Conservation (phyloP, 1,140 invertebrate species). For the Calliphora vicina region DNA sequence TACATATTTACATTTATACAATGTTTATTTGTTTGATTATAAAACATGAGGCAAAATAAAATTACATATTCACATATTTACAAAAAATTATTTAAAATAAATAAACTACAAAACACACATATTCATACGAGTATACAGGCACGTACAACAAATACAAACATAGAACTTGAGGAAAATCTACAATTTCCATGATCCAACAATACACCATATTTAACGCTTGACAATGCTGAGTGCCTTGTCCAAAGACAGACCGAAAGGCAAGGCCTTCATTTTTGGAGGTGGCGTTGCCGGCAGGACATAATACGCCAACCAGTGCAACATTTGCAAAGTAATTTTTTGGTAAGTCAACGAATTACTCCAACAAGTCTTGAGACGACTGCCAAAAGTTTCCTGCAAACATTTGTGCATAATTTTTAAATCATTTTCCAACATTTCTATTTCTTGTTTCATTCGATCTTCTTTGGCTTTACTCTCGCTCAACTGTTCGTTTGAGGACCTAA, state of each 20-base stretch:
- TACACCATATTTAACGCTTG: not conserved
- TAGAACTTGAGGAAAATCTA: not conserved
- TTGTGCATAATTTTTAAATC: conserved; percentile 45
- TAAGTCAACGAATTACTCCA: conserved; percentile 26
- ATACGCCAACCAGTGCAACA: conserved; percentile 53
- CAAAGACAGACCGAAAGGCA: conserved; percentile 40
- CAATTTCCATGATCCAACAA: not conserved
- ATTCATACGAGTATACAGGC: no score
- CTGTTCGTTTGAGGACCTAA: not conserved
- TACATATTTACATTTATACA: not conserved
- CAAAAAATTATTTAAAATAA: not conserved
- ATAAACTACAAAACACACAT: not conserved
- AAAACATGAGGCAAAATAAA: no score
- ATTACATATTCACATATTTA: no score
- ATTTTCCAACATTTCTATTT: not conserved
- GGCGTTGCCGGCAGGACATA: conserved; percentile 51
- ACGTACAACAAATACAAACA: not conserved
- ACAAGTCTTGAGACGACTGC: conserved; percentile 47
- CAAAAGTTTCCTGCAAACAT: conserved; percentile 51
- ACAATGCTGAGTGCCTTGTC: conserved; percentile 41
- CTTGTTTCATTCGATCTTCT: not conserved
- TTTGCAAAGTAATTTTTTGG: conserved; percentile 46
- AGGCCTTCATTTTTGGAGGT: conserved; percentile 18
- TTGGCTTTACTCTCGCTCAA: not conserved
- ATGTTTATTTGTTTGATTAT: not conserved